Evolutionary conservation across 2,797 vertebrate species (phyloP).

Genomic region (Lagodon rhomboides): DNA sequence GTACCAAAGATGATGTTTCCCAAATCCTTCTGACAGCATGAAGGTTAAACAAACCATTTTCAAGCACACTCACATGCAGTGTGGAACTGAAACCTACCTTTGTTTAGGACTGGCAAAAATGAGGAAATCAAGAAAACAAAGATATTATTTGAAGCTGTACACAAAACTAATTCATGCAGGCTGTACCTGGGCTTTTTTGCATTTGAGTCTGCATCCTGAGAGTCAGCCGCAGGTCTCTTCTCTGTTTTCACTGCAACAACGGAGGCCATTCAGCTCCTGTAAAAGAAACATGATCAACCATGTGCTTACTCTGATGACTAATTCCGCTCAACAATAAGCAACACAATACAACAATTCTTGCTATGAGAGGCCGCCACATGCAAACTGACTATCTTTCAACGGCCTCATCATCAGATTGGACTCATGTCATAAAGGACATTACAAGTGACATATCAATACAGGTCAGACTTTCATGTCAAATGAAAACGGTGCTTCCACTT

Average conservation of each 20-base stretch:
- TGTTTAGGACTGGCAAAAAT: slow-evolving; percentile 5
- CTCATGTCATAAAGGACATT: neutral
- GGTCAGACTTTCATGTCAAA: neutral
- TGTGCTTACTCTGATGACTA: neutral
- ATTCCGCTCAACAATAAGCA: neutral
- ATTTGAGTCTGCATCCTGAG: slow-evolving; percentile 90
- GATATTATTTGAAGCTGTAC: slow-evolving; percentile 4
- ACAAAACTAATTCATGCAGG: neutral
- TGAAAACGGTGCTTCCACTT: neutral
- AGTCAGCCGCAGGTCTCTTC: slow-evolving; percentile 85
- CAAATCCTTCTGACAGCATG: slow-evolving; percentile 57
- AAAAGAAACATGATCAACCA: slow-evolving; percentile 44
- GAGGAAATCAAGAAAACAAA: slow-evolving; percentile 8
- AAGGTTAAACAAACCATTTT: slow-evolving; percentile 56
- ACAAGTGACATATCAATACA: neutral
- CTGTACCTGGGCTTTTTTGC: slow-evolving; percentile 94
- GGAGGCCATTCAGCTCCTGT: slow-evolving; percentile 87
- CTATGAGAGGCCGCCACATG: neutral
- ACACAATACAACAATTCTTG: neutral
- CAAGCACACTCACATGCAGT: slow-evolving; percentile 34
- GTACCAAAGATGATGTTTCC: slow-evolving; percentile 39
- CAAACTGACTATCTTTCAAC: too few species aligned
- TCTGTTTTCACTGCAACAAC: slow-evolving; percentile 85
- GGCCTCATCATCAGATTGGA: neutral
- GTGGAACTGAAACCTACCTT: slow-evolving; percentile 38